These are phyloP conservation scores for Cynopterus sphinx DNA, from an alignment of 2,797 vertebrate species.

Conservation along the genomic window DNA sequence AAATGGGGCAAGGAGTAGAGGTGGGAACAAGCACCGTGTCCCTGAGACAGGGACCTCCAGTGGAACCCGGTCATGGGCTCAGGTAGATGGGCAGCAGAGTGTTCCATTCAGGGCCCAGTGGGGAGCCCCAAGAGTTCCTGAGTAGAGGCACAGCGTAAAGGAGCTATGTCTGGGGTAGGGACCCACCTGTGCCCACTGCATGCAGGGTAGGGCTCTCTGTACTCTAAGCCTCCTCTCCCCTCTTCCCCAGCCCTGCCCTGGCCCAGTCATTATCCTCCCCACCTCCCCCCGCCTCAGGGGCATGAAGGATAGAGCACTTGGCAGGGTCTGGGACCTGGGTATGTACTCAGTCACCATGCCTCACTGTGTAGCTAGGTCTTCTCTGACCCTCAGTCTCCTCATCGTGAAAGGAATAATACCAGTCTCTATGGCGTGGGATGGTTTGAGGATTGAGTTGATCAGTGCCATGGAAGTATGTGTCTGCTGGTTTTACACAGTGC, in stretches of 20 bases:
- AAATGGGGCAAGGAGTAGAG: fast-evolving
- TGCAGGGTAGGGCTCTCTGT: background rate
- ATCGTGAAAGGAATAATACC: background rate
- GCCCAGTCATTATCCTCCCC: background rate
- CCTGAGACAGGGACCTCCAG: fast-evolving
- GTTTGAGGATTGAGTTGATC: background rate
- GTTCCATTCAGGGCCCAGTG: background rate
- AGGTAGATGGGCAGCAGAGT: background rate
- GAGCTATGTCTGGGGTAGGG: background rate
- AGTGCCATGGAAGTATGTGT: background rate
- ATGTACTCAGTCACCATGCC: background rate
- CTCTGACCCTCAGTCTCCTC: background rate
- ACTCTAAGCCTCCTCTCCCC: fast-evolving
- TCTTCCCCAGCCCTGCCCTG: background rate
- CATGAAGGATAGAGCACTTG: background rate
- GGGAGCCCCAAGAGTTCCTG: background rate
- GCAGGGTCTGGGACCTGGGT: background rate
- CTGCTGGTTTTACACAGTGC: background rate
- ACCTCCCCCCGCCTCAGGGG: fast-evolving
- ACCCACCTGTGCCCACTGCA: fast-evolving
- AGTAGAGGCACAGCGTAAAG: background rate
- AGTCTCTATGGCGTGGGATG: too few species aligned
- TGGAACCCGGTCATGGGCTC: background rate
- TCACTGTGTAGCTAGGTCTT: background rate
- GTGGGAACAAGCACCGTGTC: fast-evolving